Percentiles rank a stretch among this genome's conserved stretches.
These are phyloP conservation scores for Zygaena filipendulae DNA, from an alignment of 2,888 invertebrate species.

Conservation along the genomic window DNA sequence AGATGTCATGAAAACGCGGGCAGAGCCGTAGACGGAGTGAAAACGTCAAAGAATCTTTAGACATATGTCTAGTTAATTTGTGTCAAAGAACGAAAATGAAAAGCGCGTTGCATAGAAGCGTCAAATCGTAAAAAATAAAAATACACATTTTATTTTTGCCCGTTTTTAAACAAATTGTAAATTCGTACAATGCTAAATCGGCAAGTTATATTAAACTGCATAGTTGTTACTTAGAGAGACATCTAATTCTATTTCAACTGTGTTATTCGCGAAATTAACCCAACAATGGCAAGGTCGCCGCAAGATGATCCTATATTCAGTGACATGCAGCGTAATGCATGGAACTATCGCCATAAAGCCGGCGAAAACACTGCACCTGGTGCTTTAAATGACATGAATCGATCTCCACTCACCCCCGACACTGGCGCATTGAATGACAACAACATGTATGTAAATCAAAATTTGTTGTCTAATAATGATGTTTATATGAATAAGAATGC, in stretches of 20 bases:
- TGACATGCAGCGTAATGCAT: conserved; percentile 53
- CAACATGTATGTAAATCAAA: conserved; percentile 40
- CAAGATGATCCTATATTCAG: conserved; percentile 58
- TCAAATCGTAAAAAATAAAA: no score
- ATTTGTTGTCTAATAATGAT: conserved; percentile 33
- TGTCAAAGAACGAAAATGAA: no score
- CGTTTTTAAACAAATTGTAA: neutral
- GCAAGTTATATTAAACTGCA: neutral
- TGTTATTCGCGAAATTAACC: conserved; percentile 30
- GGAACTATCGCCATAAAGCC: conserved; percentile 54
- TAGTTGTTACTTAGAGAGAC: neutral
- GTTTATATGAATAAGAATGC: conserved; percentile 49
- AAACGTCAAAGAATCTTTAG: no score
- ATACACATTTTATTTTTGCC: neutral
- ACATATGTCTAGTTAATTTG: no score
- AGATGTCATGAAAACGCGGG: no score
- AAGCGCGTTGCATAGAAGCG: no score
- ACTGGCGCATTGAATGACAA: conserved; percentile 37
- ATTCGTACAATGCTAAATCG: neutral
- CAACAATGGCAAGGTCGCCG: conserved; percentile 65
- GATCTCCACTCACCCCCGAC: conserved; percentile 32
- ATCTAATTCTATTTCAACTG: no score
- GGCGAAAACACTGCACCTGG: conserved; percentile 46
- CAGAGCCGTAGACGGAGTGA: no score
- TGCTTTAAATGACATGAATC: conserved; percentile 39